Conservation (phyloP, 2,888 invertebrate genomes). For the Nomada fucata region DNA sequence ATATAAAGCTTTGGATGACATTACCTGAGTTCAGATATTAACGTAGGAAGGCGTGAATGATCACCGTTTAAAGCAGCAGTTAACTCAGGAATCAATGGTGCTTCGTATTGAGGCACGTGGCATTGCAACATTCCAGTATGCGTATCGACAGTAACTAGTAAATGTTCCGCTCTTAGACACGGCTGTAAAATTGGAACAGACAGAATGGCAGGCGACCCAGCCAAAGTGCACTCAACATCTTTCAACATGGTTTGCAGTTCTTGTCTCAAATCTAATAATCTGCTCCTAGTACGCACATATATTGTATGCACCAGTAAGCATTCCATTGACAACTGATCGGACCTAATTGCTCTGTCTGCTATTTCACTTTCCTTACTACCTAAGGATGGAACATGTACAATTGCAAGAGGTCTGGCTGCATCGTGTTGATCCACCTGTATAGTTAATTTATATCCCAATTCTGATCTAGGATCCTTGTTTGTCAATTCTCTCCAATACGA, state of each 20-base stretch:
- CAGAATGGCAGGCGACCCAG: slow-evolving; percentile 96
- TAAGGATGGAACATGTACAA: slow-evolving; percentile 88
- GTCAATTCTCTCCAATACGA: slow-evolving; percentile 95
- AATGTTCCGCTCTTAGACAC: slow-evolving; percentile 95
- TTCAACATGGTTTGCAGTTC: slow-evolving; percentile 89
- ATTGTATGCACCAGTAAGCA: slow-evolving; percentile 97
- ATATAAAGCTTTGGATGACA: background rate
- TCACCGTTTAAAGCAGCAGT: slow-evolving; percentile 92
- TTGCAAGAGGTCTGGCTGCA: slow-evolving; percentile 90
- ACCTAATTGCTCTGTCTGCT: slow-evolving; percentile 91
- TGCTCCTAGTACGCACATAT: slow-evolving; percentile 94
- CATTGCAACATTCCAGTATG: slow-evolving; percentile 96
- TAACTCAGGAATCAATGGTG: slow-evolving; percentile 91
- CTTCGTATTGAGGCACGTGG: slow-evolving; percentile 95
- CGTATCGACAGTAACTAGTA: slow-evolving; percentile 96
- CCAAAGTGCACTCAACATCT: slow-evolving; percentile 89
- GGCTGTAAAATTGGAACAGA: slow-evolving; percentile 95
- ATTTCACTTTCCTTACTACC: slow-evolving; percentile 90
- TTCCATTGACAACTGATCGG: slow-evolving; percentile 97
- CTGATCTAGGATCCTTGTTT: slow-evolving; percentile 90
- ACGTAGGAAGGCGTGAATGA: slow-evolving; percentile 87
- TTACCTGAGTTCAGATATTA: slow-evolving; percentile 89
- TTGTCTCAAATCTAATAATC: slow-evolving; percentile 92
- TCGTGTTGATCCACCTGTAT: slow-evolving; percentile 94
- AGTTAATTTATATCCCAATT: slow-evolving; percentile 94